phyloP scores from a whole-genome alignment of 2,888 invertebrate genomes.

The Dasysyrphus tricinctus region DNA sequence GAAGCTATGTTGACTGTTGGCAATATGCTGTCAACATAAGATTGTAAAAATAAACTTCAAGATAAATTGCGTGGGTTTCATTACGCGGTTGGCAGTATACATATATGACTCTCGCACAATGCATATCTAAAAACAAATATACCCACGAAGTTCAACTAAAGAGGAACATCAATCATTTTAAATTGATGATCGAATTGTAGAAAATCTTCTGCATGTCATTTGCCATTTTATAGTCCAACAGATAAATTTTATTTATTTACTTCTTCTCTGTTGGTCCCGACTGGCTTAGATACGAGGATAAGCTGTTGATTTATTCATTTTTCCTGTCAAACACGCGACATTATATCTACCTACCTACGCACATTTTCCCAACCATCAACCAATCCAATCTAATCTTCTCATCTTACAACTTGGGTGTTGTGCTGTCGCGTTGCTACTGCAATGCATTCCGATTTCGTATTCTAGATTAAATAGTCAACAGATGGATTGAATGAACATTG shows the following conservation, averaged over 20 bases:
- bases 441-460: background rate
- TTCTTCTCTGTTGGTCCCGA: background rate
- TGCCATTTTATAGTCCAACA: background rate
- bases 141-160: background rate
- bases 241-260: background rate
- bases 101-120: background rate
- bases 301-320: conserved; percentile 12
- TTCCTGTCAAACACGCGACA: background rate
- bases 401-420: conserved; percentile 14
- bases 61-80: background rate
- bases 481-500: background rate
- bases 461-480: conserved; percentile 10
- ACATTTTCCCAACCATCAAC: background rate
- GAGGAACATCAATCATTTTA: conserved; percentile 14
- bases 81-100: background rate
- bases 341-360: background rate
- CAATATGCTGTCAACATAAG: background rate
- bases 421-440: conserved; percentile 8
- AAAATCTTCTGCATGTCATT: background rate
- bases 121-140: background rate
- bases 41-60: background rate
- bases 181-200: conserved; percentile 8
- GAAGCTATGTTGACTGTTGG: background rate
- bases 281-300: background rate
- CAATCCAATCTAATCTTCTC: conserved; percentile 4